phyloP scores from a whole-genome alignment of 2,797 vertebrate species.

The Pseudochirops cupreus region DNA sequence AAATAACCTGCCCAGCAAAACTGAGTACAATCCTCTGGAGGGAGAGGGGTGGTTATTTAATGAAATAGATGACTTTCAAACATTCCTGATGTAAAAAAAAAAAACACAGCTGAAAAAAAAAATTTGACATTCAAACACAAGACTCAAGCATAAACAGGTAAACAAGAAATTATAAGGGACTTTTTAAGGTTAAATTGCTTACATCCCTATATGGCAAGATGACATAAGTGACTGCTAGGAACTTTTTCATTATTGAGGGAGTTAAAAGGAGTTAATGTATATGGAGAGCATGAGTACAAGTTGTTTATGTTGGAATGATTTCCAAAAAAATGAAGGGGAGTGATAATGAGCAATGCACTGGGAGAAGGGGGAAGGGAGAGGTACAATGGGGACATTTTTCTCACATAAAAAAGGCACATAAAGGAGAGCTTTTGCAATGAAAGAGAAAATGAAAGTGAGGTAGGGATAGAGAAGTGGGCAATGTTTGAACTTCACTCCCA shows the following conservation, averaged over 20 bases:
- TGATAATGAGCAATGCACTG: too few relatives aligned
- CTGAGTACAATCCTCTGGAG: too few relatives aligned
- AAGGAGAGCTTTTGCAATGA: not conserved
- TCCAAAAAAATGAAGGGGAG: not conserved
- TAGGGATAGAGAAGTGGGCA: not conserved
- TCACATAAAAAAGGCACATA: not conserved
- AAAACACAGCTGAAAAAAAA: not conserved
- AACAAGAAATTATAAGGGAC: not conserved
- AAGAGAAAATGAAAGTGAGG: not conserved
- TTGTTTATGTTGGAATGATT: not conserved
- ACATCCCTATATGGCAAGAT: not conserved
- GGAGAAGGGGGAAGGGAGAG: not conserved
- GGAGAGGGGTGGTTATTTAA: too few relatives aligned
- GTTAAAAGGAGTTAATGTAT: not conserved
- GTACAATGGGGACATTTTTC: not conserved
- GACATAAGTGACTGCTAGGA: not conserved
- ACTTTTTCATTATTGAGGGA: too few relatives aligned
- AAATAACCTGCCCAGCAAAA: too few relatives aligned
- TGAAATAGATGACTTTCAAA: too few relatives aligned
- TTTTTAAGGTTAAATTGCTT: not conserved
- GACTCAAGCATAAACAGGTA: not conserved
- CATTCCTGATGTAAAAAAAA: too few relatives aligned
- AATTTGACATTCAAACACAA: not conserved
- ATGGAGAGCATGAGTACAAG: not conserved
- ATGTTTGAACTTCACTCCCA: not conserved